phyloP scores from a whole-genome alignment of 2,888 invertebrate species.

The Leptothorax acervorum region DNA sequence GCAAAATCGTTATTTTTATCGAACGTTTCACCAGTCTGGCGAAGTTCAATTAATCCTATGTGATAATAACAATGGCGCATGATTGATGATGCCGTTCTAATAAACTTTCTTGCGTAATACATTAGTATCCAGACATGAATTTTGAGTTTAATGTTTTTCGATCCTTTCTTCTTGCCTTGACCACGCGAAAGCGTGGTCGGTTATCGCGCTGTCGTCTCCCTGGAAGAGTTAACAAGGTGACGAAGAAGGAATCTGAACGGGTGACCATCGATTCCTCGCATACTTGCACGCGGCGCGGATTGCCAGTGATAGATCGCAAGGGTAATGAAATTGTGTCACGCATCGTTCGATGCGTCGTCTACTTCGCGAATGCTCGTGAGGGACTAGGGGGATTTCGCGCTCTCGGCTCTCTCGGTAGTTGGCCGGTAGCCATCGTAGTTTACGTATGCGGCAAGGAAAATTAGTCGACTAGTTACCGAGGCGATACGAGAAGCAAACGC shows the following conservation, averaged over 20 bases:
- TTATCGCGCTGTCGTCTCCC: background rate
- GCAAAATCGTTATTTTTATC: background rate
- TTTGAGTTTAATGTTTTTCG: background rate
- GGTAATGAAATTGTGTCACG: slow-evolving; percentile 78
- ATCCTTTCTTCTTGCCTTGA: background rate
- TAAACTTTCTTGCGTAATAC: background rate
- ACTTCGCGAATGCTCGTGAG: slow-evolving; percentile 76
- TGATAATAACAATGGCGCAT: background rate
- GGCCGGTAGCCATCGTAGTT: slow-evolving; percentile 74
- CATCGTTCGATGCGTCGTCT: slow-evolving; percentile 70
- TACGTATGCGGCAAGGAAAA: background rate
- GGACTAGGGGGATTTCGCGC: slow-evolving; percentile 58
- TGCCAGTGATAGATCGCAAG: slow-evolving; percentile 55
- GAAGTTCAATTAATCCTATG: background rate
- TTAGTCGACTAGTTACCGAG: slow-evolving; percentile 7
- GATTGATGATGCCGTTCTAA: background rate
- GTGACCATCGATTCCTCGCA: slow-evolving; percentile 62
- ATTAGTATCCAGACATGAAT: background rate
- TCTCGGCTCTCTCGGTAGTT: slow-evolving; percentile 69
- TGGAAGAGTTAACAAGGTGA: slow-evolving; percentile 9
- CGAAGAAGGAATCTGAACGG: slow-evolving; percentile 63
- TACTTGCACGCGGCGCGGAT: slow-evolving; percentile 70
- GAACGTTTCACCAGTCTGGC: background rate
- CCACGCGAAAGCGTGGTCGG: background rate
- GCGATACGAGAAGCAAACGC: background rate